These are phyloP conservation scores for Caenorhabditis sp. DNA, from an alignment of 2,888 invertebrate species.

Conservation along the genomic window DNA sequence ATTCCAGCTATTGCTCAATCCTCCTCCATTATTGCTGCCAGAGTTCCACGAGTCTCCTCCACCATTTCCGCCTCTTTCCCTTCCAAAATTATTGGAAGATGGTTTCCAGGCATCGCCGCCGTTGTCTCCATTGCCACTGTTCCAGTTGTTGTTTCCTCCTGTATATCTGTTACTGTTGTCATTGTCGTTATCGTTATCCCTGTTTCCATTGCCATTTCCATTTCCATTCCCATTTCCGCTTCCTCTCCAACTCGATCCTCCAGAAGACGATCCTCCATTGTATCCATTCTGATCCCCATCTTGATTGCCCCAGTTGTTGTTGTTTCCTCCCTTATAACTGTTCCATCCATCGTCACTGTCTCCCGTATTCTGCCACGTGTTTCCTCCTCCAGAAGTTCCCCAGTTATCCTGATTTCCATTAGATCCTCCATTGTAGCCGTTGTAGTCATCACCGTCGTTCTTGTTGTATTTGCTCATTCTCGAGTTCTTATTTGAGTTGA, in stretches of 20 bases:
- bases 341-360: slow-evolving; percentile 42
- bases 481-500: slow-evolving; percentile 12
- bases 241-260: slow-evolving; percentile 11
- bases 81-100: slow-evolving; percentile 10
- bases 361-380: slow-evolving; percentile 16
- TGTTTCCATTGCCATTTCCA: slow-evolving; percentile 17
- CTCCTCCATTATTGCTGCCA: slow-evolving; percentile 26
- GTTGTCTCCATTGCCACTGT: slow-evolving; percentile 24
- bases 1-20: slow-evolving; percentile 23
- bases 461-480: slow-evolving; percentile 41
- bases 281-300: neutral
- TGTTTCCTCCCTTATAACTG: slow-evolving; percentile 27
- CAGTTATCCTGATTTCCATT: slow-evolving; percentile 36
- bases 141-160: slow-evolving; percentile 1
- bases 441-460: slow-evolving; percentile 33
- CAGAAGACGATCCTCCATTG: slow-evolving; percentile 1
- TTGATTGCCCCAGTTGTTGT: neutral
- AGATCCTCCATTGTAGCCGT: slow-evolving; percentile 16
- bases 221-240: slow-evolving; percentile 13
- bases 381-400: slow-evolving; percentile 37
- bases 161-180: slow-evolving; percentile 8
- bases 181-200: slow-evolving; percentile 6
- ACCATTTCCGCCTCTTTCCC: slow-evolving; percentile 23
- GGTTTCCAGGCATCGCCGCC: slow-evolving; percentile 13
- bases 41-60: slow-evolving; percentile 33